Evolutionary conservation across 2,797 vertebrate species (phyloP).

Genomic region (Cynopterus sphinx): DNA sequence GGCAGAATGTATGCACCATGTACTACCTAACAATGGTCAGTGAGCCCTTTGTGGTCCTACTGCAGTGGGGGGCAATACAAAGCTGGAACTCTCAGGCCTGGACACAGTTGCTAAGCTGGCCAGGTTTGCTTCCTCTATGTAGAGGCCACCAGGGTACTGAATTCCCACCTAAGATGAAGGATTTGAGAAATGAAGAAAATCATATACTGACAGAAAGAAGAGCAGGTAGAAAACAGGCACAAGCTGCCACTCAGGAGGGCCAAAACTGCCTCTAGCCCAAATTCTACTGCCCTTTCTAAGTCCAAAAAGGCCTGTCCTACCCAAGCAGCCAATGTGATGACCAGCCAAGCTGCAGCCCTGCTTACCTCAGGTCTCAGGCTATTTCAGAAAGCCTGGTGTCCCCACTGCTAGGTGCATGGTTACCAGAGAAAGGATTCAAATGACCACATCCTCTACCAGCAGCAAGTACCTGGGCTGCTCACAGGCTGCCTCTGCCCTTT

Average conservation of each 20-base stretch:
- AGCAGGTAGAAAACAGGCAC: not conserved
- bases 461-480: not conserved
- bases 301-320: not conserved
- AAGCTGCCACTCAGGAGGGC: not conserved
- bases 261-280: not conserved
- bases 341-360: not conserved
- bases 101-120: not conserved
- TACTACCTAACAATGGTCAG: not conserved
- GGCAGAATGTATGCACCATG: not conserved
- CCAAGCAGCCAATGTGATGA: conserved; percentile 7
- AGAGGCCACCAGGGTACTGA: not conserved
- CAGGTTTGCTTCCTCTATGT: not conserved
- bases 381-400: conserved; percentile 43
- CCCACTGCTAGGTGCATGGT: conserved; percentile 51
- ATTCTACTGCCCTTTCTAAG: not conserved
- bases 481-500: not conserved
- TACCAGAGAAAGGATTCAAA: conserved; percentile 45
- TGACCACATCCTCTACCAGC: conserved; percentile 25
- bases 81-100: not conserved
- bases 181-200: not conserved
- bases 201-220: not conserved
- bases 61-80: no score
- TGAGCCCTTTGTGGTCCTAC: not conserved
- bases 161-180: not conserved
- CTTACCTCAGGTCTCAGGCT: not conserved